Conservation (phyloP, 1,140 invertebrate genomes). For the Macrostomum lignano region DNA sequence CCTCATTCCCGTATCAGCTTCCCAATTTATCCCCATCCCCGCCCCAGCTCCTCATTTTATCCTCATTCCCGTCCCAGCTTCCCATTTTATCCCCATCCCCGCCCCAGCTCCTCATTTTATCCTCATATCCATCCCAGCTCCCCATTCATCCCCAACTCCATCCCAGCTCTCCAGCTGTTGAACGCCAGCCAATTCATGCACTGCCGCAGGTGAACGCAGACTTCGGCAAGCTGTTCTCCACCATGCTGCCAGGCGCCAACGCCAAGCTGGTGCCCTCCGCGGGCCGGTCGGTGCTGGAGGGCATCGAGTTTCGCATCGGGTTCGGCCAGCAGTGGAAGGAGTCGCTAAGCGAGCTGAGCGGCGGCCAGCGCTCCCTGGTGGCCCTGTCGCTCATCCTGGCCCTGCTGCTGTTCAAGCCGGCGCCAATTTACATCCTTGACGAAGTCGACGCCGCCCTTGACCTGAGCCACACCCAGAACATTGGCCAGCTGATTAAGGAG, state of each 20-base stretch:
- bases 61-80: no score
- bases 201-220: no score
- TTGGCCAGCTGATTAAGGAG: slow-evolving; percentile 67
- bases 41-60: no score
- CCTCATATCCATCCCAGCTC: no score
- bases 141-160: no score
- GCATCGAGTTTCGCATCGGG: slow-evolving; percentile 64
- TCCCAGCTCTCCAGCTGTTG: no score
- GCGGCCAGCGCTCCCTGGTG: slow-evolving; percentile 76
- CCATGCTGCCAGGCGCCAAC: slow-evolving; percentile 55
- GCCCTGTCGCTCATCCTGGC: slow-evolving; percentile 79
- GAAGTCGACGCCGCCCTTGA: slow-evolving; percentile 95
- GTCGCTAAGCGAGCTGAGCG: slow-evolving; percentile 68
- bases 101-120: no score
- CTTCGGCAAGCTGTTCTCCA: slow-evolving; percentile 81
- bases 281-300: slow-evolving; percentile 43
- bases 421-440: slow-evolving; percentile 88
- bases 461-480: slow-evolving; percentile 91
- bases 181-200: no score
- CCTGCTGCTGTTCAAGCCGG: slow-evolving; percentile 82
- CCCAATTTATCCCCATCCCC: no score
- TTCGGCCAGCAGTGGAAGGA: slow-evolving; percentile 88
- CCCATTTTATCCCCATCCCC: no score
- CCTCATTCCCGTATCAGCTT: no score
- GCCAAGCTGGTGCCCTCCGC: slow-evolving; percentile 51